Base-by-base conservation (phyloP, 2,888 invertebrate species). In the Microctonus aethiopoides region DNA sequence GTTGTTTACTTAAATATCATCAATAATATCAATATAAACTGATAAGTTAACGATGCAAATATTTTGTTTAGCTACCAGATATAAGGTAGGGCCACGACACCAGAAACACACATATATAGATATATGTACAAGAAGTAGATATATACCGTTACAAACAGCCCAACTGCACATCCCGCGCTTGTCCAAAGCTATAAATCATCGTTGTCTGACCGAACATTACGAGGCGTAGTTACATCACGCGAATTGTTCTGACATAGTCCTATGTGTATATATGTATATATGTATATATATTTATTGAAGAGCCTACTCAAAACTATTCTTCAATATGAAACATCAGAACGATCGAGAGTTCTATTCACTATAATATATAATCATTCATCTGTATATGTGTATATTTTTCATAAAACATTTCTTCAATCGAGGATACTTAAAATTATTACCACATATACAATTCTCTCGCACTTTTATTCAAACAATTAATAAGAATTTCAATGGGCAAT, bases 141-240 rank as follows among this genome's bases (percentile, higher is more conserved):
- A 46, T 46, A 16, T 46, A 46, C 46, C 16, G 46, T 46, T 54
- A 52, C 22, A 46, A 51, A 36, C 52, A 22, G 13, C 1, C 16
- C 20, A 54, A 62, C 70, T 57, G 57, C 56, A 57, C 46, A 46
- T 46, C 46, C 4, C 57, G 29, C 56, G 36, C 56, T 39, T 56
- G 57, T 66, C 10, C 26, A 20, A 16, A 24, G 41, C 57, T 57
- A 41, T 66, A 66, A 66, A 66, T 66, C 66, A 66, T 66, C n/a
- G 26, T 39, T 36, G 54, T 24, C 36, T 65, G 56, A 41, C 54
- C 56, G 56, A 54, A 56, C 54, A 34, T 76, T 72, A 68, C 74
- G 77, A 75, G 70, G 72, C 71, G 76, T 75, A 74, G 75, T 81
- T 81, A 80, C 80, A 78, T 80, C 79, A 76, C 75, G 75, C 73